Percentiles rank a stretch among this genome's conserved stretches.
Conservation (phyloP, 2,797 vertebrate species). For the Emys orbicularis region DNA sequence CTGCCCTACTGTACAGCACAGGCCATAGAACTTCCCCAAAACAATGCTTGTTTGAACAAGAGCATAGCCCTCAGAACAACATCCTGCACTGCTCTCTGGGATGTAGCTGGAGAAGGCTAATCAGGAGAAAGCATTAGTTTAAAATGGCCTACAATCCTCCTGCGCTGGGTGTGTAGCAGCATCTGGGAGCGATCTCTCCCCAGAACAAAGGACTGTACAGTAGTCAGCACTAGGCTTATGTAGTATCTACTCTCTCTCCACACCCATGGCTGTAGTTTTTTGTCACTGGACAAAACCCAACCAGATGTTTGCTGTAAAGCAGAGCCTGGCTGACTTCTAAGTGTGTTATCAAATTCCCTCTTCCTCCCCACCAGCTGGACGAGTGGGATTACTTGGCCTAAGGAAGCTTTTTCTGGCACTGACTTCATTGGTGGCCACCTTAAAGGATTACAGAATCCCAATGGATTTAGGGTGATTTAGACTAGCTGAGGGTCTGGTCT, state of each 20-base stretch:
- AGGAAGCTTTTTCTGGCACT: background rate
- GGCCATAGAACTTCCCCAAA: background rate
- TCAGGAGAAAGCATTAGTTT: background rate
- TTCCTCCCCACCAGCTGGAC: background rate
- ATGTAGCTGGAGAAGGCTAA: background rate
- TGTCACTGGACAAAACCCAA: background rate
- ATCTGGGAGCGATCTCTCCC: background rate
- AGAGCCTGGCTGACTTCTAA: constrained; percentile 26
- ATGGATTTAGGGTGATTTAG: background rate
- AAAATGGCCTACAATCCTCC: background rate
- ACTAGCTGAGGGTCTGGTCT: fast-evolving
- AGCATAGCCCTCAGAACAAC: background rate
- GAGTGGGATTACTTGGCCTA: constrained; percentile 24
- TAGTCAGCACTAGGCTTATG: fast-evolving
- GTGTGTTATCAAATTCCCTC: constrained; percentile 3
- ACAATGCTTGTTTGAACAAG: no score
- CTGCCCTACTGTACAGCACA: background rate
- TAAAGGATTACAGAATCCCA: fast-evolving
- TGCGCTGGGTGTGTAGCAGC: background rate
- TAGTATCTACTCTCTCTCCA: fast-evolving
- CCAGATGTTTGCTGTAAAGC: constrained; percentile 31
- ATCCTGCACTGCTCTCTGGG: background rate
- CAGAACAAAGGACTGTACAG: background rate
- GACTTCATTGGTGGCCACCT: constrained; percentile 3
- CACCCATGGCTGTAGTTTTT: background rate